Base-by-base conservation (phyloP, 2,888 invertebrate species). In the Dryobota labecula region DNA sequence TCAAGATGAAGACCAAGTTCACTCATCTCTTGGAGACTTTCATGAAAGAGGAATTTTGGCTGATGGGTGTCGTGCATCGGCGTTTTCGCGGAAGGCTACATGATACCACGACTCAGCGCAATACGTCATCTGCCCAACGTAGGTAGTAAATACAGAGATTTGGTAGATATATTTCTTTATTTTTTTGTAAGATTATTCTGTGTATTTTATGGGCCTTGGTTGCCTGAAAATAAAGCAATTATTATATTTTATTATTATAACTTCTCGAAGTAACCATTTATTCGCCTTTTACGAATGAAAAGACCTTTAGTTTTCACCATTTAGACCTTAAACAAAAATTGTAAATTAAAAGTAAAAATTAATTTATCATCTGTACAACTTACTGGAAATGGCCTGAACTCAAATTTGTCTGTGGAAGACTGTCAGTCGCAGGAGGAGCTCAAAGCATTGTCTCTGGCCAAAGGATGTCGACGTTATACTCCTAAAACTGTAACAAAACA, bases 391-490 rank as follows among this genome's bases (percentile, higher is more conserved):
- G 45, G 33, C 30, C 33, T 51, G 51, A 20, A 27, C 62, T 56
- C 43, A 43, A 56, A 56, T 56, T 24, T 27, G 58, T 73, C 43
- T 43, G 74, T 27, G 20, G 43, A 4, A 54, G 36, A 30, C 74
- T 76, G 80, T 76, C 75, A 80, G 53, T n/a, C 2, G 43, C 75
- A 80, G 53, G n/a, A 30, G 7, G 36, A 36, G 30, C 53, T 74
- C 80, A 76, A 76, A 76, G 81, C 81, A 81, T 76, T 76, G 76
- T 76, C 53, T 54, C 53, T 27, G 18, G 5, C 24, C 36, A 61
- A 78, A 75, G 61, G 80, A 75, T 24, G 58, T 36, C 51, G 13
- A 41, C 63, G 49, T 38, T 15, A 27, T 18, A n/a, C 49, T 58
- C 30, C 58, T 53, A 36, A 73, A 76, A 72, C 76, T 78, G 41